Base-by-base conservation (phyloP, 2,797 vertebrate species). In the Cottoperca gobio region DNA sequence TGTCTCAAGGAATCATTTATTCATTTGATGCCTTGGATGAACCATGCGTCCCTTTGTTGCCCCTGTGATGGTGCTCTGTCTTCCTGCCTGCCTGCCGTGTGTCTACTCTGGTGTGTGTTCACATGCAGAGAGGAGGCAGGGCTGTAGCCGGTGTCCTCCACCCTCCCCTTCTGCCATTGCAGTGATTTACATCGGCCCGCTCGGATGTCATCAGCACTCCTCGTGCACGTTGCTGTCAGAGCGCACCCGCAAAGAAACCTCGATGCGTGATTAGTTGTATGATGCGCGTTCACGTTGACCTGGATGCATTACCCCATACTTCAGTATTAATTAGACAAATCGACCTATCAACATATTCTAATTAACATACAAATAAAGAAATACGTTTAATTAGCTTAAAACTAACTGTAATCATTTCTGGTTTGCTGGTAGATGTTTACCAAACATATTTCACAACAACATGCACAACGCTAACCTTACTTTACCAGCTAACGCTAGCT, bases 1-100 rank as follows among this genome's bases (percentile, higher is more conserved):
- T 39, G 11, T 63, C 40, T 82, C 46, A 71, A 17, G 73, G 57
- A 46, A 79, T 90, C 78, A 83, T 78, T 66, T 73, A 84, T 83
- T 83, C 45, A 73, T 79, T 10, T 60, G 84, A 76, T 40, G 83
- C 70, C 74, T 81, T 10, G 64, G 66, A 78, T 76, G 43, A 85
- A 88, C 49, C 86, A 71, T 48, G 79, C 82, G 82, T 85, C 86
- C 82, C 84, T 93, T 93, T 93, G 88, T 88, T 91, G 84, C 62
- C 74, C 73, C 86, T 75, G 85, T 69, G 85, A 68, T 84, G 73
- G 37, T 83, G 76, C 61, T 57, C 66, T 3, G 49, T 67, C 70
- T 70, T 70, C 13, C 49, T 60, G 83, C 31, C 69, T 70, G 79
- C 52, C 59, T 76, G 81, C 53, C 79, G 87, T 79, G 81, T 53